phyloP scores from a whole-genome alignment of 2,797 vertebrate species.

The Merluccius polli region DNA sequence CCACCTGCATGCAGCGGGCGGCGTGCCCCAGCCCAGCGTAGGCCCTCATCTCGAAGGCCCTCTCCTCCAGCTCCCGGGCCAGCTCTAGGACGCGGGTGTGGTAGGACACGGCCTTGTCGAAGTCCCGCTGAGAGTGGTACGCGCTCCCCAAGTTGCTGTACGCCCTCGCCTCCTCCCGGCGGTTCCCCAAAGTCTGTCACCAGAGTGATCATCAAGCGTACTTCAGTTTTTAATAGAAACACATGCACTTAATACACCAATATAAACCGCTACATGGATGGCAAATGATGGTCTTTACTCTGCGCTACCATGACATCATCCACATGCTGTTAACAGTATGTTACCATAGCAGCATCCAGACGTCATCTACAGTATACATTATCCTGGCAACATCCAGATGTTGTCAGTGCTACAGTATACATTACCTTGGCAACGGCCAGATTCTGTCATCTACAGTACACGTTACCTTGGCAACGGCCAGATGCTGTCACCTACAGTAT shows the following conservation, averaged over 20 bases:
- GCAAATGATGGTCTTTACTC: background rate
- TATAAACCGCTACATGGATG: background rate
- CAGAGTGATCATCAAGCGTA: background rate
- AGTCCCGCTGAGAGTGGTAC: conserved; percentile 92
- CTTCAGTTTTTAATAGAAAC: conserved; percentile 33
- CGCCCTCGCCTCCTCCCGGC: conserved; percentile 88
- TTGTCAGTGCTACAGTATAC: background rate
- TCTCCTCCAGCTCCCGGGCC: conserved; percentile 83
- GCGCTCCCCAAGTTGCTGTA: conserved; percentile 98
- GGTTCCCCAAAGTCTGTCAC: conserved; percentile 75
- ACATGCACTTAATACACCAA: background rate
- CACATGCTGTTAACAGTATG: background rate
- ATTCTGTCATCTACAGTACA: background rate
- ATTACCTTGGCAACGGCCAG: background rate
- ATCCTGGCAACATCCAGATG: background rate
- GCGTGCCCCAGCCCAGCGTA: conserved; percentile 94
- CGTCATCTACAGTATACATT: background rate
- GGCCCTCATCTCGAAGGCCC: conserved; percentile 91
- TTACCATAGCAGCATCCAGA: conserved; percentile 73
- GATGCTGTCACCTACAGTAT: conserved; percentile 66
- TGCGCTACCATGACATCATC: background rate
- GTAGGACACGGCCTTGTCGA: conserved; percentile 93
- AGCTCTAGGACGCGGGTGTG: conserved; percentile 88
- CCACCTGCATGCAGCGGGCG: conserved; percentile 89
- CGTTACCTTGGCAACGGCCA: conserved; percentile 84